Base-by-base conservation (phyloP, 53 echinoderm and acorn worm species). In the Holothuria scabra region DNA sequence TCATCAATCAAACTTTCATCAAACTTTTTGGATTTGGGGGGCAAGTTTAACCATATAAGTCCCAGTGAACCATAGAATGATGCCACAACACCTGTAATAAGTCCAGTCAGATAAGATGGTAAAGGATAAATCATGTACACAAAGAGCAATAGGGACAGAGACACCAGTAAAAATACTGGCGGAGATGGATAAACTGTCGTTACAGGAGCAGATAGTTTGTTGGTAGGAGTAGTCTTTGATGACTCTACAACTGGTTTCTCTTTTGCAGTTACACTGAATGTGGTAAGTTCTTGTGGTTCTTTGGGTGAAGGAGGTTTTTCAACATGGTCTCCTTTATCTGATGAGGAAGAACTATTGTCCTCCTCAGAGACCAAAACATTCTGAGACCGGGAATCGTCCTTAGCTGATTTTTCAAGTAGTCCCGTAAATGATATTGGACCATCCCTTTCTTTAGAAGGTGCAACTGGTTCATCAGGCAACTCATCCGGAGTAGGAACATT, bases 401-500 rank as follows among this genome's bases (percentile, higher is more conserved):
- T 61, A 14, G 66, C 74, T 20, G 91, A 89, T 21, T 87, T 89
- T 37, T 87, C 90, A 25, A 96, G 78, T 33, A 93, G 91, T 60
- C 90, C 92, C n/a, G 93, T 91, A 21, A 96, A 85, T 58, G 92
- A 92, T 26, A 91, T 85, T 23, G 79, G 59, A 20, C 37, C 34
- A 18, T 65, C 20, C 29, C 66, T 67, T 28, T 78, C 78, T 31
- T 52, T 78, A 26, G 28, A 31, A 13, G 84, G 46, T 35, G 52
- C 76, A 23, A 88, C 55, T 4, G 93, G 91, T 82, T 91, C 90
- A 67, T 95, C 93, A 34, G 84, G 89, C 2, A 95, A 80, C 66
- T 96, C 97, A 59, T 92, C 89, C 12, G 93, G 93, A 26, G 95
- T 93, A 28, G 97, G 97, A 67, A 89, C 71, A 56, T 88, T 90